Conservation (phyloP, 1,140 invertebrate genomes). For the Caerostris darwini region DNA sequence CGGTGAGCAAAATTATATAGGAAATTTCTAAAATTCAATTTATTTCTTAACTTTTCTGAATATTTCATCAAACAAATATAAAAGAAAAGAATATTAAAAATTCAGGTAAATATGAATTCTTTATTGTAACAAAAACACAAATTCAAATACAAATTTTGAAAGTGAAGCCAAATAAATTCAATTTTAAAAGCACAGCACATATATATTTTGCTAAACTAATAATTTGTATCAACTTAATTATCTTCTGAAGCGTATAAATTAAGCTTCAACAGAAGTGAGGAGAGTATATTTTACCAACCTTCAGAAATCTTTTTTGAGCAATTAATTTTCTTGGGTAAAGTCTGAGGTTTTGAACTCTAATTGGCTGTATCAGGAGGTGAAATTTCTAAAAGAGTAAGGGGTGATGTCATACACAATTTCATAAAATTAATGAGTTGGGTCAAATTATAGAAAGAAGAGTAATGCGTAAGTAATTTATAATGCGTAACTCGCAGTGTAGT, state of each 20-base stretch:
- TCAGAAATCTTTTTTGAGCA: not conserved
- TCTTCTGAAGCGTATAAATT: not conserved
- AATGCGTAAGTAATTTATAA: not conserved
- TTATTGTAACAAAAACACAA: too few relatives aligned
- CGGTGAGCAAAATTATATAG: too few relatives aligned
- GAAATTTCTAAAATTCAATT: too few relatives aligned
- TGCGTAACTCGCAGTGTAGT: not conserved
- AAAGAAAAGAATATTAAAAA: too few relatives aligned
- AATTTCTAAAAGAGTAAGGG: not conserved
- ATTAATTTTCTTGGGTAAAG: not conserved
- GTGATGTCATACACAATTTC: not conserved
- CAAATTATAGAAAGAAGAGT: slow-evolving; percentile 44
- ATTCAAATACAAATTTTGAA: too few relatives aligned
- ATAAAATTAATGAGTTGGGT: slow-evolving; percentile 18
- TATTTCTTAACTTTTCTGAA: too few relatives aligned
- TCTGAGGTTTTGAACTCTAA: not conserved
- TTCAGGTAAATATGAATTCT: too few relatives aligned
- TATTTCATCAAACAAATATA: too few relatives aligned
- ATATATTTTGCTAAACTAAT: not conserved
- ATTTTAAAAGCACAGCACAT: too few relatives aligned
- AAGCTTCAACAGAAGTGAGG: not conserved
- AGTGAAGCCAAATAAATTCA: too few relatives aligned
- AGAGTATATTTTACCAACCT: not conserved
- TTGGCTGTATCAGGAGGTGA: not conserved
- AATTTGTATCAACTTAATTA: slow-evolving; percentile 1